These are phyloP conservation scores for Pseudorectes ferrugineus DNA, from an alignment of 2,113 vertebrate genomes.

Conservation along the genomic window DNA sequence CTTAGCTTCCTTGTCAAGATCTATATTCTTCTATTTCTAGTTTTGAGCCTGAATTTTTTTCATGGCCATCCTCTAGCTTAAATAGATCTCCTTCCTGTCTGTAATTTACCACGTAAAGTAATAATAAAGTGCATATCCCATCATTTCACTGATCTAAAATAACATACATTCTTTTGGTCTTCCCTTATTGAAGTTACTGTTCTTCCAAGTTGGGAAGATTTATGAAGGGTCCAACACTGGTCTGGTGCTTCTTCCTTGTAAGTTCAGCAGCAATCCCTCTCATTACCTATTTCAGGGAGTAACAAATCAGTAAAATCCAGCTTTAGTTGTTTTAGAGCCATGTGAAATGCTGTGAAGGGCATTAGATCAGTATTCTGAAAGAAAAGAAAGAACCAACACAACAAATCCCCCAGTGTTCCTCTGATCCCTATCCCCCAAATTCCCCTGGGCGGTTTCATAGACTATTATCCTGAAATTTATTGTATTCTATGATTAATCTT, in stretches of 20 bases:
- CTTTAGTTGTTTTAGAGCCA: background rate
- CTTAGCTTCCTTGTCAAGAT: background rate
- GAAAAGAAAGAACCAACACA: background rate
- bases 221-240: background rate
- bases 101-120: background rate
- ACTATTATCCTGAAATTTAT: background rate
- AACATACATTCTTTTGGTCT: background rate
- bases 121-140: background rate
- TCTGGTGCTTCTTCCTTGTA: background rate
- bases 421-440: background rate
- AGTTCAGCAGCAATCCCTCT: background rate
- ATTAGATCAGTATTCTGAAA: background rate
- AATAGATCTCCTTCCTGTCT: background rate
- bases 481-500: background rate
- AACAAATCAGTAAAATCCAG: background rate
- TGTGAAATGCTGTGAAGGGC: background rate
- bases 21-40: background rate
- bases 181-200: background rate
- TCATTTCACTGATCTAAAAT: background rate
- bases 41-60: background rate
- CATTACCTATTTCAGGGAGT: background rate
- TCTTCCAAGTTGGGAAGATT: background rate
- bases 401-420: background rate
- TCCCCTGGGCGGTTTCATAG: background rate
- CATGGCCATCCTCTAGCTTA: background rate